These are phyloP conservation scores for Melipona beecheii DNA, from an alignment of 2,888 invertebrate species.

Conservation along the genomic window DNA sequence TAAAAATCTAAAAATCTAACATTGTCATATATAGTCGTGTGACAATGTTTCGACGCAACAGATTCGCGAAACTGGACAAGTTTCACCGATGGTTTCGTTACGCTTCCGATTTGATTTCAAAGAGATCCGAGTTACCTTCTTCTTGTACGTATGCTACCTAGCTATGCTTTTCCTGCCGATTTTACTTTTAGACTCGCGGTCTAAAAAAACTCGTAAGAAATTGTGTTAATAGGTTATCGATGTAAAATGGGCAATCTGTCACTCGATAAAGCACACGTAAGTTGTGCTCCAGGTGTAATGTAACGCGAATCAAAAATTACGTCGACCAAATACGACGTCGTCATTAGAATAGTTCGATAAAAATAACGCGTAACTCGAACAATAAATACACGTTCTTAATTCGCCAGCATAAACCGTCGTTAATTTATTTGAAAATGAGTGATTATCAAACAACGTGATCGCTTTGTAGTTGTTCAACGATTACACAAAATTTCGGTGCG, in stretches of 20 bases:
- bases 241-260: background rate
- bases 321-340: background rate
- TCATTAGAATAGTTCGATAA: background rate
- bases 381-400: background rate
- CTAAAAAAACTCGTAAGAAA: slow-evolving; percentile 11
- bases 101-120: slow-evolving; percentile 27
- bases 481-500: background rate
- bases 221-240: slow-evolving; percentile 44
- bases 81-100: slow-evolving; percentile 18
- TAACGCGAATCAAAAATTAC: background rate
- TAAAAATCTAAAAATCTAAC: background rate
- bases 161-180: slow-evolving; percentile 19
- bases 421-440: background rate
- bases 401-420: background rate
- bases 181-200: slow-evolving; percentile 6
- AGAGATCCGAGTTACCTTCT: slow-evolving; percentile 5
- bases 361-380: background rate
- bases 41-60: background rate
- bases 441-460: background rate
- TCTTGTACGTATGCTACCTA: no score
- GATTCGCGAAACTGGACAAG: background rate
- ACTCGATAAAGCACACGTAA: background rate
- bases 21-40: background rate
- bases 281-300: background rate
- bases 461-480: background rate